Conservation (phyloP, 2,113 vertebrate species). For the Charina bottae region DNA sequence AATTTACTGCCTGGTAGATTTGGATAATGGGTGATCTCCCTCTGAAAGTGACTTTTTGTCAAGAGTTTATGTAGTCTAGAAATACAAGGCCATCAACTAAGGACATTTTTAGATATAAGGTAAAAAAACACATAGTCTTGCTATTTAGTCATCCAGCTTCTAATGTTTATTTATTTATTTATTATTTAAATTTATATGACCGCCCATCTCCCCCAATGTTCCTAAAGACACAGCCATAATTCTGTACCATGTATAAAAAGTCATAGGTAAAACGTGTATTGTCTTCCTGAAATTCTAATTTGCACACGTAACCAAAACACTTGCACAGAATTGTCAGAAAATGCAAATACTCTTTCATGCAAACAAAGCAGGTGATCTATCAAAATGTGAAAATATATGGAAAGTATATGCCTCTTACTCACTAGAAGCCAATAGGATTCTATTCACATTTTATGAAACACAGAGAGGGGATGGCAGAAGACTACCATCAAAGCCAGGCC, state of each 20-base stretch:
- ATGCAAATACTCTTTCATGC: conserved; percentile 3
- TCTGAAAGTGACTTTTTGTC: neutral
- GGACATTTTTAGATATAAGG: neutral
- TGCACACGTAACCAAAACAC: neutral
- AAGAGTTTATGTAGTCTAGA: neutral
- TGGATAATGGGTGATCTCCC: neutral
- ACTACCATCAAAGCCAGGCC: neutral
- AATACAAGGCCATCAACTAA: neutral
- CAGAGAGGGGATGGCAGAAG: neutral
- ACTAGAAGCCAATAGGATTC: neutral
- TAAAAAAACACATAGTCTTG: neutral
- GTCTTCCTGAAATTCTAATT: neutral
- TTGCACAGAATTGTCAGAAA: neutral
- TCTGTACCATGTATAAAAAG: neutral
- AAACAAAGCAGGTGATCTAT: neutral
- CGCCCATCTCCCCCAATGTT: too few relatives aligned
- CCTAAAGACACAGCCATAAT: neutral
- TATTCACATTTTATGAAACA: neutral
- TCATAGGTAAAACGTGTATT: neutral
- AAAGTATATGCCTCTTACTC: neutral
- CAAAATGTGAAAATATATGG: neutral
- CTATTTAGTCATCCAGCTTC: neutral
- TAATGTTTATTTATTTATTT: too few relatives aligned
- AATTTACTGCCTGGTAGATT: neutral
- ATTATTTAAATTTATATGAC: too few relatives aligned